A percentile compares a stretch with the other conserved stretches of the same genome.
phyloP scores from a whole-genome alignment of 1,140 invertebrate species.

The Pachyrhynchus sulphureomaculatus region DNA sequence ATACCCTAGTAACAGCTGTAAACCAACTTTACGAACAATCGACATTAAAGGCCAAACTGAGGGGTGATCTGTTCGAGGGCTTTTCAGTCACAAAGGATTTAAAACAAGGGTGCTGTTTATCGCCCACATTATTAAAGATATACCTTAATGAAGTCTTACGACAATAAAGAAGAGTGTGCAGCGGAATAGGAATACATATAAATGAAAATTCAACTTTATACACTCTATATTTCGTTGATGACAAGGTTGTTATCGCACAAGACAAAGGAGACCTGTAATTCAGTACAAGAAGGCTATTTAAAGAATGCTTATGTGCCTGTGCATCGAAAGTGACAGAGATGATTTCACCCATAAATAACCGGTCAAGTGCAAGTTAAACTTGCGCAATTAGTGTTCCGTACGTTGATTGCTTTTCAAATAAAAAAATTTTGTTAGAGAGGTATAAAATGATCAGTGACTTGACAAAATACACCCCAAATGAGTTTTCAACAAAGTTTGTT shows the following conservation, averaged over 20 bases:
- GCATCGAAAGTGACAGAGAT: no score
- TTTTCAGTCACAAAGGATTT: neutral
- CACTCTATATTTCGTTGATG: conserved; percentile 6
- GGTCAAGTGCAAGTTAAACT: no score
- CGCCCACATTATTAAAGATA: neutral
- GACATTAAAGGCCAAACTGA: neutral
- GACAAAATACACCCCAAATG: no score
- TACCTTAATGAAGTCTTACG: neutral
- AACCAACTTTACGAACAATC: neutral
- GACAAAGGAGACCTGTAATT: conserved; percentile 5
- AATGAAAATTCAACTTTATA: neutral
- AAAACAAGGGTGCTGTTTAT: neutral
- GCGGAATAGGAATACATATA: neutral
- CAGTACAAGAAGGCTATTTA: neutral
- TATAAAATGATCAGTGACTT: no score
- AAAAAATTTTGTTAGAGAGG: no score
- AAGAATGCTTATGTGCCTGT: no score
- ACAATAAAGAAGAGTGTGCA: neutral
- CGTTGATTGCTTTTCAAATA: no score
- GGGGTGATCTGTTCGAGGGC: neutral
- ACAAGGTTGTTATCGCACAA: neutral
- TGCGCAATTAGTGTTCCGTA: no score
- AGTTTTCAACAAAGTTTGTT: no score
- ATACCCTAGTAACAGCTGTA: no score
- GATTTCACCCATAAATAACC: no score